A percentile compares a stretch with the other conserved stretches of the same genome.
phyloP scores from a whole-genome alignment of 2,113 vertebrate genomes.

The Equus przewalskii region DNA sequence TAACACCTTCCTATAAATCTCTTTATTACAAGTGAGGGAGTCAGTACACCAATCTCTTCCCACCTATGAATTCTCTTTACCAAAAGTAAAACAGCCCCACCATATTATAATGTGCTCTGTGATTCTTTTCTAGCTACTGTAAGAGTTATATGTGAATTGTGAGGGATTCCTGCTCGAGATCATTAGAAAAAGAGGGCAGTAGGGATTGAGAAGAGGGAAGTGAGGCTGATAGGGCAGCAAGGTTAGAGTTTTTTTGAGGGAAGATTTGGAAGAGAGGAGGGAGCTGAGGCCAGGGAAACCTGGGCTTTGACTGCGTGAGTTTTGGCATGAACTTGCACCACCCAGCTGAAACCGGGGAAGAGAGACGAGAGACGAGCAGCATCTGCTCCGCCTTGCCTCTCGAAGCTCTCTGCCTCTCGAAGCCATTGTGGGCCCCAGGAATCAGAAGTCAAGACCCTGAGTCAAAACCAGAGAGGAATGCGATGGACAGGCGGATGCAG shows the following conservation, averaged over 20 bases:
- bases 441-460: neutral
- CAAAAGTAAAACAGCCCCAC: neutral
- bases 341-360: neutral
- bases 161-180: neutral
- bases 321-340: neutral
- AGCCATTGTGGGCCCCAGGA: no score
- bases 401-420: rapidly evolving
- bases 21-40: neutral
- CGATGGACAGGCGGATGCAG: neutral
- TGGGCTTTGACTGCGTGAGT: no score
- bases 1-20: neutral
- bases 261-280: neutral
- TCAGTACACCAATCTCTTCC: neutral
- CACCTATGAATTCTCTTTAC: neutral
- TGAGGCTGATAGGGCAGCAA: neutral
- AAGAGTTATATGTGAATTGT: neutral
- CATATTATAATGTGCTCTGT: neutral
- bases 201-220: neutral
- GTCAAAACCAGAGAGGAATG: neutral
- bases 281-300: neutral
- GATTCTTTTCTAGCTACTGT: neutral
- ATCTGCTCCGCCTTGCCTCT: neutral
- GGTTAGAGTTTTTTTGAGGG: neutral
- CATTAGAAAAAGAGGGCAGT: neutral
- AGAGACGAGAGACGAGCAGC: neutral